Conservation (phyloP, 2,797 vertebrate species). For the Benthosema pterotum region DNA sequence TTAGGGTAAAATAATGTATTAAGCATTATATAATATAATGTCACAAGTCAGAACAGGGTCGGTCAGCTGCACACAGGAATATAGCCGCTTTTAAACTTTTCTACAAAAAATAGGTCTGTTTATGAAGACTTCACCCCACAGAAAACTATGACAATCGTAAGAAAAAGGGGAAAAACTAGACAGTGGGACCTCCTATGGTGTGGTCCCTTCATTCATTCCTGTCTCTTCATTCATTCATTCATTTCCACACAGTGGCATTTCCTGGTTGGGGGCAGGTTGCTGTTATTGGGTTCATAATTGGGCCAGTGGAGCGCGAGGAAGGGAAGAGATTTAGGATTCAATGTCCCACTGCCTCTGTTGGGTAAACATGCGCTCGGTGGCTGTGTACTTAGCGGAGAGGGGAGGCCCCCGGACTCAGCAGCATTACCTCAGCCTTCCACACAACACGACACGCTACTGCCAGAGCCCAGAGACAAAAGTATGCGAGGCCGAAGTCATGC, state of each 20-base stretch:
- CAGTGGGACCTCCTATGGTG: conserved; percentile 19
- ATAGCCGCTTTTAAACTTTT: neutral
- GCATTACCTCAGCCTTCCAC: conserved; percentile 18
- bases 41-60: conserved; percentile 45
- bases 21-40: conserved; percentile 29
- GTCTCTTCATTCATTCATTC: conserved; percentile 16
- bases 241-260: conserved; percentile 50
- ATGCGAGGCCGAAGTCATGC: conserved; percentile 24
- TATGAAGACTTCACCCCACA: no score
- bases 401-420: conserved; percentile 50
- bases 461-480: conserved; percentile 58
- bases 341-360: conserved; percentile 76
- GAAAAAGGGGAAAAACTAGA: neutral
- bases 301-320: conserved; percentile 69
- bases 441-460: conserved; percentile 16
- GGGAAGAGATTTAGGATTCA: conserved; percentile 77
- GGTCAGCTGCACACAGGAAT: conserved; percentile 30
- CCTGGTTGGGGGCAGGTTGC: conserved; percentile 49
- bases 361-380: conserved; percentile 74
- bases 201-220: conserved; percentile 33
- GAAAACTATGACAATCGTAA: neutral
- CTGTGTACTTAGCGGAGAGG: conserved; percentile 72
- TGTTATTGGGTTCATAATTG: conserved; percentile 72
- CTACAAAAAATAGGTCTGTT: neutral
- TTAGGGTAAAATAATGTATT: conserved; percentile 41